Percentiles rank a stretch among this genome's conserved stretches.
Conservation (phyloP, 1,140 invertebrate genomes). For the Aphidius ervi region DNA sequence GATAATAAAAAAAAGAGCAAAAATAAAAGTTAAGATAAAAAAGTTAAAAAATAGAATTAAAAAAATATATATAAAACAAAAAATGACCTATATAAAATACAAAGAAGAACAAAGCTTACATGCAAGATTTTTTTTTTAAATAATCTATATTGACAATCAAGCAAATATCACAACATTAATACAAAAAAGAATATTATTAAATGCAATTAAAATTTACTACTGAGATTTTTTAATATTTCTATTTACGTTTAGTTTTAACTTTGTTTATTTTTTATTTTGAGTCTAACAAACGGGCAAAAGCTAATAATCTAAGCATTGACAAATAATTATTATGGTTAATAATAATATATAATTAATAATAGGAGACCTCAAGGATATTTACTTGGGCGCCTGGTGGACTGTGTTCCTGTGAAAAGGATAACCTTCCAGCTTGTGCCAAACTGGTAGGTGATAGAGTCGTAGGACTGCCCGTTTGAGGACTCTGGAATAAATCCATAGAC, state of each 20-base stretch:
- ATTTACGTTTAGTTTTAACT: too few species aligned
- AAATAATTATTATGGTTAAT: background rate
- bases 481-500: slow-evolving; percentile 56
- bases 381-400: slow-evolving; percentile 52
- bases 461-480: slow-evolving; percentile 66
- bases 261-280: background rate
- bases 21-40: background rate
- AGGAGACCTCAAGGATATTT: slow-evolving; percentile 47
- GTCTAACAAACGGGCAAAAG: background rate
- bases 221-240: too few species aligned
- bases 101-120: too few species aligned
- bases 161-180: too few species aligned
- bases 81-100: background rate
- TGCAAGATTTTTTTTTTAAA: too few species aligned
- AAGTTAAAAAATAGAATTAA: slow-evolving; percentile 1
- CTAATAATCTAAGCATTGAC: slow-evolving; percentile 5
- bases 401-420: slow-evolving; percentile 55
- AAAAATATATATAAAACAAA: background rate
- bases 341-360: background rate
- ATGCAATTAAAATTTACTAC: too few species aligned
- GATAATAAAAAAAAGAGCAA: slow-evolving; percentile 1
- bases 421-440: slow-evolving; percentile 54
- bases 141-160: too few species aligned
- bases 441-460: slow-evolving; percentile 71
- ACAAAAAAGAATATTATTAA: too few species aligned